Evolutionary conservation across 2,888 invertebrate species (phyloP), one percentile per base, ranked within the genome.

Genomic region (Psylliodes chrysocephalus): DNA sequence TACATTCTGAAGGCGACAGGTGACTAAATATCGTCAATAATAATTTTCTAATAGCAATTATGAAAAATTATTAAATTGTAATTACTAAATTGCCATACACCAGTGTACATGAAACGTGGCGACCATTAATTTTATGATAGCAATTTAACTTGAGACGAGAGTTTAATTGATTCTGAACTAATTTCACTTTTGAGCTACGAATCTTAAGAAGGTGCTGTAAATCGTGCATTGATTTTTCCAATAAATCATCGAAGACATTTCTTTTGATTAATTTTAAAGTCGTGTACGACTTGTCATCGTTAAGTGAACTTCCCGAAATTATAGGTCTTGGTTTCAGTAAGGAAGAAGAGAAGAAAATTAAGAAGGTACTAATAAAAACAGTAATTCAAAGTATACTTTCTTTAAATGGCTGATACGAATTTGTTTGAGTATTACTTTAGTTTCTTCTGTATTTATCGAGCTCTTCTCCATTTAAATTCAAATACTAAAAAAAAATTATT

Each of bases 101-200:
- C 22, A 22, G 10, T 22, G 46, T n/a, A 18, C 19, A 17, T 46
- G 12, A 46, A 46, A 12, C 22, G 8, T 22, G n/a, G n/a, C 19
- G 22, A 46, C 46, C 14, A 46, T 46, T 46, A 46, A 46, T 25
- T 46, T 46, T 46, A 46, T 14, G 46, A 46, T 22, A 46, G 19
- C 22, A 46, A 46, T 8, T 22, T 19, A 46, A 7, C 46, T 19
- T n/a, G 3, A 22, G 46, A 22, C 22, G 14, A 40, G 14, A 8
- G 10, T 10, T 46, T 46, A 46, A 46, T 46, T 22, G 46, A 46
- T 22, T 46, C 22, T 46, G 14, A 22, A 10, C n/a, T 22, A 19
- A 46, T 46, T 46, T 46, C 46, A 46, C 46, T 46, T 46, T 46
- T 46, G 46, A 14, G 10, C 25, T 46, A 25, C 46, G 14, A n/a